These are phyloP conservation scores for Sebastes fasciatus DNA, from an alignment of 2,113 vertebrate species.

Conservation along the genomic window DNA sequence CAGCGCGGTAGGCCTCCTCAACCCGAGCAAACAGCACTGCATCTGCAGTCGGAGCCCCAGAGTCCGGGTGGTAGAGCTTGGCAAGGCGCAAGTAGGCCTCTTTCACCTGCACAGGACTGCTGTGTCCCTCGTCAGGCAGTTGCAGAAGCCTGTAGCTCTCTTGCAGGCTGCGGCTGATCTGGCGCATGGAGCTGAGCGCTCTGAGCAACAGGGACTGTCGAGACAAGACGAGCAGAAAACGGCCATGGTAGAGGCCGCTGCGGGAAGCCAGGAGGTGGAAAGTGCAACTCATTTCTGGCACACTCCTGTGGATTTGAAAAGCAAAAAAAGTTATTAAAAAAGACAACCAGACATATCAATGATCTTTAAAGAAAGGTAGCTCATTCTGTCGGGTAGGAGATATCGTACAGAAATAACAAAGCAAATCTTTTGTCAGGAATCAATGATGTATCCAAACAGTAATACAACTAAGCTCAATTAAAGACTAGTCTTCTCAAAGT, in stretches of 20 bases:
- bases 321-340: background rate
- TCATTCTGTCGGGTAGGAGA: background rate
- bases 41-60: constrained; percentile 85
- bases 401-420: background rate
- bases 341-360: background rate
- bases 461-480: background rate
- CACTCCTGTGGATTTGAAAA: constrained; percentile 32
- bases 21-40: constrained; percentile 86
- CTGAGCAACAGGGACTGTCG: constrained; percentile 31
- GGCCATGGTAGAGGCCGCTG: background rate
- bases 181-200: constrained; percentile 37
- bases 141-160: constrained; percentile 82
- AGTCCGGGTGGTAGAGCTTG: constrained; percentile 94
- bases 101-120: constrained; percentile 84
- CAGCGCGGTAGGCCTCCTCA: constrained; percentile 90
- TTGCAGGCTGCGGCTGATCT: constrained; percentile 67
- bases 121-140: constrained; percentile 66
- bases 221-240: constrained; percentile 22
- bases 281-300: constrained; percentile 60
- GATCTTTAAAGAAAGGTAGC: background rate
- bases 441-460: background rate
- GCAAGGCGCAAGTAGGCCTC: constrained; percentile 89
- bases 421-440: background rate
- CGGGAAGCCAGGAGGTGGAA: constrained; percentile 41
- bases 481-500: background rate